Evolutionary conservation across 1,140 invertebrate species (phyloP).

Genomic region (Tetraneura akinire): DNA sequence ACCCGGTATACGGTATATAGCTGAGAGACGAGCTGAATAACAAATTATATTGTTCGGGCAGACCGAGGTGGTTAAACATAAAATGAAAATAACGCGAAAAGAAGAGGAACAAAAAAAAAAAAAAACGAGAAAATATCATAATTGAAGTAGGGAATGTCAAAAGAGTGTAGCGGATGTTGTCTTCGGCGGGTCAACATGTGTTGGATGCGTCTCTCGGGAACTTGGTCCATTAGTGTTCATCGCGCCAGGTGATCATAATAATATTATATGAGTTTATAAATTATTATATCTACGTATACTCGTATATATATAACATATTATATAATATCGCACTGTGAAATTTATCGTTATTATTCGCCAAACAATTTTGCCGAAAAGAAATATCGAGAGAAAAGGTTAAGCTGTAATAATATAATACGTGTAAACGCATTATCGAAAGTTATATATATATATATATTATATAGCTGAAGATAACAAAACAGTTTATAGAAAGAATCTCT

Average conservation of each 20-base stretch:
- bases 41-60: slow-evolving; percentile 48
- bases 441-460: too few relatives aligned
- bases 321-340: background rate
- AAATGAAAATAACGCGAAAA: slow-evolving; percentile 23
- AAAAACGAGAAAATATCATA: slow-evolving; percentile 30
- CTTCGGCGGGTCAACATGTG: slow-evolving; percentile 49
- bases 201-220: slow-evolving; percentile 44
- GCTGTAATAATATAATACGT: background rate
- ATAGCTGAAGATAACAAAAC: too few relatives aligned
- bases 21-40: slow-evolving; percentile 39
- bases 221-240: slow-evolving; percentile 43
- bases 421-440: too few relatives aligned
- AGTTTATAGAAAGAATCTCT: too few relatives aligned
- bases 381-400: background rate
- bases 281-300: background rate
- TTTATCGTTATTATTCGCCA: background rate
- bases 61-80: slow-evolving; percentile 14
- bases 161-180: slow-evolving; percentile 43
- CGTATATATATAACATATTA: too few relatives aligned
- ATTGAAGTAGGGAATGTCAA: slow-evolving; percentile 14
- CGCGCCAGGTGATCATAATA: slow-evolving; percentile 38
- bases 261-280: too few relatives aligned
- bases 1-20: too few relatives aligned
- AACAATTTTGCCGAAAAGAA: background rate
- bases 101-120: background rate